Evolutionary conservation across 1,140 invertebrate genomes (phyloP), one percentile per base, ranked within the genome.

Genomic region (Hyles vespertilio): DNA sequence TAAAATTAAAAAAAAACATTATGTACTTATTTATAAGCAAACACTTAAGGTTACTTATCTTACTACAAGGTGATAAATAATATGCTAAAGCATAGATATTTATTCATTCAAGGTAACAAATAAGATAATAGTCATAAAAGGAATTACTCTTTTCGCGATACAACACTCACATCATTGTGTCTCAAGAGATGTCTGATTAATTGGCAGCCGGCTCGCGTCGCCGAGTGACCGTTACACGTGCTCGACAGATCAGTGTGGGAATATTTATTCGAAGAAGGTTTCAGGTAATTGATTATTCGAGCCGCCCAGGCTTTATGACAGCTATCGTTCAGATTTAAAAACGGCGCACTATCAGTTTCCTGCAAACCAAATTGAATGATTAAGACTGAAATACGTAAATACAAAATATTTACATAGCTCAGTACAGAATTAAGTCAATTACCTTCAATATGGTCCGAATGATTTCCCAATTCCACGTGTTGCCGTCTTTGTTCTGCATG

Each of bases 181-280:
- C 62, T 69, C 56, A 88, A 45, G n/a, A 88, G 63, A 62, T 81
- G 82, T 22, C 83, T 71, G 48, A 88, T 80, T 6, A 89, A 68
- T 54, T 85, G 82, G 58, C 83, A 84, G 10, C 84, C 84, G 45
- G 84, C 84, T 2, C 84, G 69, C 1, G 86, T 85, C 10, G 83
- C 80, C 0, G 80, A 74, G 56, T 84, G 83, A 0, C 81, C 83
- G 55, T 84, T 75, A 33, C 80, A 73, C 3, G 79, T 79, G 48
- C 77, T 73, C 3, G 84, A 81, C 50, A 89, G 60, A 53, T 84
- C 93, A 86, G 81, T 95, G 71, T 91, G 97, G 89, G 83, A 97
- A 86, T 96, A 98, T 54, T 93, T 93, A 80, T 97, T 96, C 55
- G 94, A 95, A 11, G 94, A 95, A 0, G 97, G 97, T 79, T 95